Percentiles rank a stretch among this genome's conserved stretches.
Conservation (phyloP, 1,140 invertebrate genomes). For the Chrysoperla carnea region DNA sequence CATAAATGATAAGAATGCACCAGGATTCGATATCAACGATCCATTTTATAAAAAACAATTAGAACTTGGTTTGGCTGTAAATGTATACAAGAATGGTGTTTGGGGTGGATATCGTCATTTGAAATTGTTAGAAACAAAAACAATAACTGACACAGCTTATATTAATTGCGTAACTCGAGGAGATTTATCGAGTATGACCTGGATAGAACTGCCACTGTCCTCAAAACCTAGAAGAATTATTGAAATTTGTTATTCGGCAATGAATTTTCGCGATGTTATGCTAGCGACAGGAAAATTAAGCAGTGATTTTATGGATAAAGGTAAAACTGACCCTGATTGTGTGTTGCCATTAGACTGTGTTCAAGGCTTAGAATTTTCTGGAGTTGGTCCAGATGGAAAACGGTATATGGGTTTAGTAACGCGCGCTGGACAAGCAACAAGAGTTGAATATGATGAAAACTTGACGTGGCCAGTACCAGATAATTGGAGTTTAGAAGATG, state of each 20-base stretch:
- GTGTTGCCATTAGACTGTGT: constrained; percentile 32
- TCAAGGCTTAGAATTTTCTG: constrained; percentile 57
- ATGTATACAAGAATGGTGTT: constrained; percentile 51
- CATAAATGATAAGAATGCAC: constrained; percentile 43
- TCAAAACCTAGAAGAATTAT: no score
- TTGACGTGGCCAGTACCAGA: constrained; percentile 36
- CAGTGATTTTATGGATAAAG: constrained; percentile 33
- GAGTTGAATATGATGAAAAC: neutral
- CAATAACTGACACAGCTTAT: no score
- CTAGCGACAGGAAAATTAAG: constrained; percentile 52
- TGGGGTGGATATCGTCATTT: constrained; percentile 67
- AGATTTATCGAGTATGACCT: no score
- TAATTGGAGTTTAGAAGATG: constrained; percentile 36
- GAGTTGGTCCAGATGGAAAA: constrained; percentile 17
- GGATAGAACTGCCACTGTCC: constrained; percentile 19
- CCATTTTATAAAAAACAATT: constrained; percentile 45
- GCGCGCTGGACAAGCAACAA: no score
- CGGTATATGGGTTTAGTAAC: no score
- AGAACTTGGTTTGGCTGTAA: constrained; percentile 56
- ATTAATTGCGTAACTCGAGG: no score
- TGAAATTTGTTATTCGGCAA: constrained; percentile 36
- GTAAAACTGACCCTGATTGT: constrained; percentile 38
- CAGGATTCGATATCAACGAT: constrained; percentile 38
- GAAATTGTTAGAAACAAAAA: no score
- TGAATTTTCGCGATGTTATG: constrained; percentile 71